Evolutionary conservation across 2,113 vertebrate species (phyloP).

Genomic region (Phaethon lepturus): DNA sequence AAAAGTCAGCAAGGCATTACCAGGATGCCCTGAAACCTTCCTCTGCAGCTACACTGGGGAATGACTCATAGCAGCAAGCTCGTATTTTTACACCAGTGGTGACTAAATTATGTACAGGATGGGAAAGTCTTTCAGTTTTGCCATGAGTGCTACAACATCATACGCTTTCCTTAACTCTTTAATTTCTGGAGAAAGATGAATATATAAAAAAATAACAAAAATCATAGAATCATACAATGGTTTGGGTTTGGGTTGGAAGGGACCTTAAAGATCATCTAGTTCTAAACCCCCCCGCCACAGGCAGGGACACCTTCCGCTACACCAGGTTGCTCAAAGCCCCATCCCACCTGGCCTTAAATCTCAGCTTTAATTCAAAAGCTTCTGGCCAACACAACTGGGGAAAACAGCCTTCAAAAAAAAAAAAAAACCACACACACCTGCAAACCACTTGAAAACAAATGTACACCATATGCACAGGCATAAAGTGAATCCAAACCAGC

Average conservation of each 20-base stretch:
- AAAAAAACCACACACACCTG: not conserved
- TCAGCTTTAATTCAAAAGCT: not conserved
- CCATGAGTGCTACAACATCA: not conserved
- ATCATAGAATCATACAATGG: no score
- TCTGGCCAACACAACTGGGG: not conserved
- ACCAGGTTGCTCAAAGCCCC: no score
- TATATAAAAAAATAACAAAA: not conserved
- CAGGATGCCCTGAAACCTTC: not conserved
- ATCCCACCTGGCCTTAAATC: no score
- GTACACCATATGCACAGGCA: not conserved
- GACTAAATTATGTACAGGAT: not conserved
- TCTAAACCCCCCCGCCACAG: no score
- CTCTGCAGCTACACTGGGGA: not conserved
- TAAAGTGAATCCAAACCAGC: not conserved
- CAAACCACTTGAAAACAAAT: not conserved
- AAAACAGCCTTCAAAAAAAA: not conserved
- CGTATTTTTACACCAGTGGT: not conserved
- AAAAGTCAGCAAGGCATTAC: not conserved
- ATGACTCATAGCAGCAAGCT: not conserved
- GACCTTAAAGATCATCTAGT: no score
- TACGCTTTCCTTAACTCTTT: not conserved
- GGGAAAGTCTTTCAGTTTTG: not conserved
- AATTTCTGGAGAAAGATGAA: not conserved
- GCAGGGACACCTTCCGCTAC: no score
- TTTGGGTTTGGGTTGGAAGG: no score